Percentiles rank a stretch among this genome's conserved stretches.
Conservation (phyloP, 2,888 invertebrate species). For the Drosophila algonquin region DNA sequence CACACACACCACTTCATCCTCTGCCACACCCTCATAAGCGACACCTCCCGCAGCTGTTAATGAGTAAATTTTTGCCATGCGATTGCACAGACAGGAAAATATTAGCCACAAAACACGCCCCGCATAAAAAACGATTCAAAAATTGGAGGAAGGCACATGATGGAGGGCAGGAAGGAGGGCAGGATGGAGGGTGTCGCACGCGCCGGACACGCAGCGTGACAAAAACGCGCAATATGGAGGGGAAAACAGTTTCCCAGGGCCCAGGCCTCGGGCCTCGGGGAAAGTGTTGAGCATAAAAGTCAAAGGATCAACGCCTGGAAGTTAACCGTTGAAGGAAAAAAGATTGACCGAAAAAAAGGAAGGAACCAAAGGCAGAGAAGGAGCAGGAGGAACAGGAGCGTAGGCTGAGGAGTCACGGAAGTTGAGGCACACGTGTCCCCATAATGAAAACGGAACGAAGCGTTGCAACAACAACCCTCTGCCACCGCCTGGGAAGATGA, state of each 20-base stretch:
- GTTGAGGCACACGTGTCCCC: slow-evolving; percentile 60
- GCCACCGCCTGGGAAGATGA: slow-evolving; percentile 20
- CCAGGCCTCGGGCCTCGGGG: slow-evolving; percentile 30
- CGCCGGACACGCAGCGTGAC: slow-evolving; percentile 63
- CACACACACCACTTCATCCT: neutral
- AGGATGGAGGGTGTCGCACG: slow-evolving; percentile 49
- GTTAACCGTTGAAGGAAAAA: slow-evolving; percentile 53
- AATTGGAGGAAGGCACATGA: neutral
- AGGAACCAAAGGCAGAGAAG: slow-evolving; percentile 17
- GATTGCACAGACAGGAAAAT: slow-evolving; percentile 76
- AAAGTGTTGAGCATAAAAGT: slow-evolving; percentile 82
- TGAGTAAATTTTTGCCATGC: slow-evolving; percentile 66
- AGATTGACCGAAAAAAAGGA: slow-evolving; percentile 1
- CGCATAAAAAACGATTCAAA: slow-evolving; percentile 60
- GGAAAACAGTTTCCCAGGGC: slow-evolving; percentile 78
- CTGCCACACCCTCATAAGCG: neutral
- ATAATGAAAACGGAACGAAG: slow-evolving; percentile 71
- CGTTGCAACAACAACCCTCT: slow-evolving; percentile 32
- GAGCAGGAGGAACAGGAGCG: slow-evolving; percentile 17
- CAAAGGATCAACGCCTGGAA: slow-evolving; percentile 81
- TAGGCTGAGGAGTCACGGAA: slow-evolving; percentile 32
- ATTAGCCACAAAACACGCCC: slow-evolving; percentile 83
- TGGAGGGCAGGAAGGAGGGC: slow-evolving; percentile 4
- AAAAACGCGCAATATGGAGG: slow-evolving; percentile 64
- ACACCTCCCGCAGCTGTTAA: slow-evolving; percentile 61